Evolutionary conservation across 2,113 vertebrate species (phyloP).

Genomic region (Siphamia tubifer): DNA sequence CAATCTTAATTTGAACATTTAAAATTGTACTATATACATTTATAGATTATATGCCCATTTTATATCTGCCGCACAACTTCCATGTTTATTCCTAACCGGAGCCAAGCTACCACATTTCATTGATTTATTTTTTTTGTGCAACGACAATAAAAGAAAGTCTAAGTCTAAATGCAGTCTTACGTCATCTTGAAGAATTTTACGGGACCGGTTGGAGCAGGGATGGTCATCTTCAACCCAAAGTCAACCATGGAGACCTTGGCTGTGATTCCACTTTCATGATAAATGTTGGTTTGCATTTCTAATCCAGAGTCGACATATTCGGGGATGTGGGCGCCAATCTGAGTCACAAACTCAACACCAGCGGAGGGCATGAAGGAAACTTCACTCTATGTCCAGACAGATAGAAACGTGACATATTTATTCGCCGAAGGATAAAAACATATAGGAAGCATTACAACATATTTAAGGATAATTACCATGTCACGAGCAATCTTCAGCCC

Average conservation of each 20-base stretch:
- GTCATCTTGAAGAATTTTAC: conserved; percentile 85
- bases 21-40: too few species aligned
- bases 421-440: neutral
- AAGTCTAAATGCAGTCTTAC: conserved; percentile 72
- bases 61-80: too few species aligned
- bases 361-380: conserved; percentile 86
- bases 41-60: too few species aligned
- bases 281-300: conserved; percentile 88
- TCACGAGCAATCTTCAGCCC: conserved; percentile 79
- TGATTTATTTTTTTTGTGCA: too few species aligned
- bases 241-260: conserved; percentile 74
- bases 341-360: conserved; percentile 87
- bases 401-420: neutral
- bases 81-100: too few species aligned
- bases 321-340: conserved; percentile 84
- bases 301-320: conserved; percentile 84
- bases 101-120: too few species aligned
- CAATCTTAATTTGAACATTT: too few species aligned
- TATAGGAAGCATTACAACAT: neutral
- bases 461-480: conserved; percentile 70
- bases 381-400: conserved; percentile 72
- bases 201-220: conserved; percentile 82
- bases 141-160: too few species aligned
- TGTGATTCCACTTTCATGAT: conserved; percentile 85
- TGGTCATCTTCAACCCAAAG: conserved; percentile 81